A percentile compares a stretch with the other conserved stretches of the same genome.
phyloP scores from a whole-genome alignment of 2,797 vertebrate species.

The Antrozous pallidus region DNA sequence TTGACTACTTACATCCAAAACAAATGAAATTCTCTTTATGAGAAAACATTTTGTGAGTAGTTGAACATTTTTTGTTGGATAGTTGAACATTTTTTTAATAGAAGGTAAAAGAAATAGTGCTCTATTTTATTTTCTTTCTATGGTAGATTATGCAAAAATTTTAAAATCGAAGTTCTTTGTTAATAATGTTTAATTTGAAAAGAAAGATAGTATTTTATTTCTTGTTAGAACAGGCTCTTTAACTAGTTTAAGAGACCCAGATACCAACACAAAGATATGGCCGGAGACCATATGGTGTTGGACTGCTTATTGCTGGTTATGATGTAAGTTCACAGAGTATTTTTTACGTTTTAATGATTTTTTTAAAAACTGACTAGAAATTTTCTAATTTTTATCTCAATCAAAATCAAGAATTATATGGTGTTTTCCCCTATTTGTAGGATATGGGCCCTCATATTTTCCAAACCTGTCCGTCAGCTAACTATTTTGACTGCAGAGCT shows the following conservation, averaged over 20 bases:
- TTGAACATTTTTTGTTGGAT: background rate
- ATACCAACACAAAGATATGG: slow-evolving; percentile 97
- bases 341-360: slow-evolving; percentile 30
- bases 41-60: slow-evolving; percentile 16
- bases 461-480: slow-evolving; percentile 97
- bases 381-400: background rate
- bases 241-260: slow-evolving; percentile 91
- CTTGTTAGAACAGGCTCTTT: slow-evolving; percentile 77
- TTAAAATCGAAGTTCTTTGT: background rate
- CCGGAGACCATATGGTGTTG: slow-evolving; percentile 95
- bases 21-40: background rate
- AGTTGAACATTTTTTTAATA: background rate
- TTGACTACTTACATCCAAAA: background rate
- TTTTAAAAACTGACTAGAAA: background rate
- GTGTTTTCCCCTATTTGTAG: slow-evolving; percentile 76
- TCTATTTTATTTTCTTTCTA: slow-evolving; percentile 12
- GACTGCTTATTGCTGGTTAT: slow-evolving; percentile 96
- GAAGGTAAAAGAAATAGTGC: background rate
- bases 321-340: slow-evolving; percentile 88
- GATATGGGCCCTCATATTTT: slow-evolving; percentile 99
- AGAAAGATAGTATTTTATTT: slow-evolving; percentile 1
- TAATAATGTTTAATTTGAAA: slow-evolving; percentile 53
- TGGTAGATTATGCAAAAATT: background rate
- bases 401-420: slow-evolving; percentile 1
- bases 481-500: slow-evolving; percentile 98